phyloP scores from a whole-genome alignment of 2,888 invertebrate genomes.

The Cetonia aurata region DNA sequence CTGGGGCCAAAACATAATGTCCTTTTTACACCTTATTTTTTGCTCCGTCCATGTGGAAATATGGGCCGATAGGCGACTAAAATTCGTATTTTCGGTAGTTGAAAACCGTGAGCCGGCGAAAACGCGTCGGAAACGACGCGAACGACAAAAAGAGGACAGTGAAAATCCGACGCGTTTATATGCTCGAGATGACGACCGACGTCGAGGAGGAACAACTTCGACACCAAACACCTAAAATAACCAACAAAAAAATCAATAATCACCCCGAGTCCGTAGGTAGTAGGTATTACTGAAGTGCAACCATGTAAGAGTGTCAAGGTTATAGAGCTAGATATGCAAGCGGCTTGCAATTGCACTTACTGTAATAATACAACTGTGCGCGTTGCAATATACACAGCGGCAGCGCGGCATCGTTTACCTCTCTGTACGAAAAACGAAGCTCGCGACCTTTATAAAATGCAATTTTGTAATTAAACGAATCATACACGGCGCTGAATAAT shows the following conservation, averaged over 20 bases:
- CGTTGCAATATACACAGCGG: constrained; percentile 42
- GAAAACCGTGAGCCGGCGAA: too few relatives aligned
- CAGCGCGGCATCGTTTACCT: constrained; percentile 14
- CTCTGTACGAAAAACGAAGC: constrained; percentile 7
- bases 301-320: constrained; percentile 65
- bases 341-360: constrained; percentile 64
- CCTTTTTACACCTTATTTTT: too few relatives aligned
- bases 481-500: too few relatives aligned
- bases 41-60: too few relatives aligned
- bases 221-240: constrained; percentile 53
- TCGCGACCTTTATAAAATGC: not conserved
- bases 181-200: constrained; percentile 14
- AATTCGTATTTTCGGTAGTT: too few relatives aligned
- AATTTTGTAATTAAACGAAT: too few relatives aligned
- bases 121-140: not conserved
- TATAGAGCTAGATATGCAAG: constrained; percentile 62
- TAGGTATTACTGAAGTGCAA: constrained; percentile 54
- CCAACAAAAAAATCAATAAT: constrained; percentile 56
- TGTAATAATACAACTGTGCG: constrained; percentile 62
- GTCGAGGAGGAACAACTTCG: constrained; percentile 27
- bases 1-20: too few relatives aligned
- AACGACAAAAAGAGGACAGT: constrained; percentile 18
- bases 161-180: constrained; percentile 11
- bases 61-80: too few relatives aligned
- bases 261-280: constrained; percentile 53